A percentile compares a stretch with the other conserved stretches of the same genome.
phyloP scores from a whole-genome alignment of 2,113 vertebrate species.

The Charina bottae region DNA sequence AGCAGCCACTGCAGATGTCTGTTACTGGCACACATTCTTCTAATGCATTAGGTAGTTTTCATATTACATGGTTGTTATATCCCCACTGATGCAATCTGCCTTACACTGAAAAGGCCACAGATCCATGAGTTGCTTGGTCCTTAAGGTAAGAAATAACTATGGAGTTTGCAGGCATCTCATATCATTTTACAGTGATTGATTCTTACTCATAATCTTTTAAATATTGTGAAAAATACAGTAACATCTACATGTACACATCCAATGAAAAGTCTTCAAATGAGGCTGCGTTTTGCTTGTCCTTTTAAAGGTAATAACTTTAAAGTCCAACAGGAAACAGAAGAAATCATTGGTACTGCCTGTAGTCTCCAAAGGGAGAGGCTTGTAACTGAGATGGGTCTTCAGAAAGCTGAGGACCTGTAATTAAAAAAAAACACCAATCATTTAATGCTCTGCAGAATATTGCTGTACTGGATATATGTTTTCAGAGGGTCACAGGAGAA shows the following conservation, averaged over 20 bases:
- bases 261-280: conserved; percentile 19
- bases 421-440: background rate
- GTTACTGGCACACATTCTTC: background rate
- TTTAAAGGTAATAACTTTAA: background rate
- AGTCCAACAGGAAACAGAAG: background rate
- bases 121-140: conserved; percentile 46
- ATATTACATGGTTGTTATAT: background rate
- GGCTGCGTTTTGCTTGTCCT: conserved; percentile 25
- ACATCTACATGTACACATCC: conserved; percentile 43
- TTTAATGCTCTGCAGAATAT: background rate
- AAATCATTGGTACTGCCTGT: conserved; percentile 89
- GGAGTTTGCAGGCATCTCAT: conserved; percentile 47
- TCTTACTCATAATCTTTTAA: conserved; percentile 63
- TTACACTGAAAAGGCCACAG: conserved; percentile 39
- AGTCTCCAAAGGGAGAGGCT: conserved; percentile 84
- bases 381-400: conserved; percentile 86
- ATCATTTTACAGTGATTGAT: conserved; percentile 56
- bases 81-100: background rate
- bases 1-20: background rate
- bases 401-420: conserved; percentile 83
- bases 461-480: background rate
- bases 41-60: background rate
- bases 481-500: background rate
- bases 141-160: conserved; percentile 46
- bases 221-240: conserved; percentile 45